A percentile compares a stretch with the other conserved stretches of the same genome.
Evolutionary conservation across 2,113 vertebrate genomes (phyloP).

Genomic region (Pontoporia blainvillei): DNA sequence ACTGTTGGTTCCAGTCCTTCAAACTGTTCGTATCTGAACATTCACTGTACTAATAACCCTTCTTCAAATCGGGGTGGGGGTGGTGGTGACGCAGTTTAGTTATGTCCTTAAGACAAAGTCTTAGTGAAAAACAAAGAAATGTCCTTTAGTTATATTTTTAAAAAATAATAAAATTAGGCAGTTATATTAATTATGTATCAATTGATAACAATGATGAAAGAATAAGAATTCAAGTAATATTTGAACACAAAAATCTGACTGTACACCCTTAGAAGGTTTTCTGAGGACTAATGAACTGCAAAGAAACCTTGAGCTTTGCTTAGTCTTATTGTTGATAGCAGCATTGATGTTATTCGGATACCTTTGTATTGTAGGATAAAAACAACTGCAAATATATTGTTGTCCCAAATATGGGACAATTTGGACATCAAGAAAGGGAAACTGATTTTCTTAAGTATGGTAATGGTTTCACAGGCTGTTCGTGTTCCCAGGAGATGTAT

Average conservation of each 20-base stretch:
- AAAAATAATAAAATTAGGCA: too few relatives aligned
- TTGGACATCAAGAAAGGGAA: background rate
- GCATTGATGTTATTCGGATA: background rate
- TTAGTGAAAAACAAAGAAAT: too few relatives aligned
- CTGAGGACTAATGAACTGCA: background rate
- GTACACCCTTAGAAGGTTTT: background rate
- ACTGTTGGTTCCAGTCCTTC: too few relatives aligned
- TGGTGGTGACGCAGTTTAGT: too few relatives aligned
- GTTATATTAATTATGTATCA: background rate
- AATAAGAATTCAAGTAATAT: background rate
- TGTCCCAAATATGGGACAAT: background rate
- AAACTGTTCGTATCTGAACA: too few relatives aligned
- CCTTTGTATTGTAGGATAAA: background rate
- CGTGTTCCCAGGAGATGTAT: background rate
- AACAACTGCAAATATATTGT: background rate
- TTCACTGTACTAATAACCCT: too few relatives aligned
- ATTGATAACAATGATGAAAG: background rate
- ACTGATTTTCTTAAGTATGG: background rate
- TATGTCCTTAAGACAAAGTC: too few relatives aligned
- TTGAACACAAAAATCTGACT: background rate
- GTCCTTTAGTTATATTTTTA: too few relatives aligned
- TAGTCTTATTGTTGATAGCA: background rate
- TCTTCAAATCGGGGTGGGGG: too few relatives aligned
- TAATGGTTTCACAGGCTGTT: background rate
- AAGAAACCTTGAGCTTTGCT: conserved; percentile 1